phyloP scores from a whole-genome alignment of 2,113 vertebrate species.

The Ammodytes marinus region DNA sequence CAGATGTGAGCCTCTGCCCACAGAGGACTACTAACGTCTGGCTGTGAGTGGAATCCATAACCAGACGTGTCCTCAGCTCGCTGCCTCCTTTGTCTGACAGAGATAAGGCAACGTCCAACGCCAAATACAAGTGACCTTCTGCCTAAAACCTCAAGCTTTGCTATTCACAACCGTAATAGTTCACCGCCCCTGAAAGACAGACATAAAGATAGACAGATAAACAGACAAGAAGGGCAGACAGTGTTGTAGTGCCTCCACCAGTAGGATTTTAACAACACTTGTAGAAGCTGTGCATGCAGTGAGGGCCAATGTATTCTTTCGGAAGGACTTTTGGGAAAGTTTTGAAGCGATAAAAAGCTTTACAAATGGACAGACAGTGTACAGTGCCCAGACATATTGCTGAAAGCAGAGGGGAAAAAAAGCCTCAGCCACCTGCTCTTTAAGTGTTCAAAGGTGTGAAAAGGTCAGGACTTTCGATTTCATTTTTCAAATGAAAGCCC shows the following conservation, averaged over 20 bases:
- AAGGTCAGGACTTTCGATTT: constrained; percentile 7
- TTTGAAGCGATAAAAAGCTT: constrained; percentile 6
- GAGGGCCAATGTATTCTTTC: neutral
- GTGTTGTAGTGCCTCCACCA: neutral
- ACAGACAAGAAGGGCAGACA: neutral
- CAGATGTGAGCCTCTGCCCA: constrained; percentile 71
- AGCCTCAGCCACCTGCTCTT: neutral
- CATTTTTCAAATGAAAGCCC: neutral
- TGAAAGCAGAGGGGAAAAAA: neutral
- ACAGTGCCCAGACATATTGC: neutral
- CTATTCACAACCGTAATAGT: constrained; percentile 30
- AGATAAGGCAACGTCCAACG: constrained; percentile 39
- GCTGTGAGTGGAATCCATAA: constrained; percentile 67
- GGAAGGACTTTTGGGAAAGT: neutral
- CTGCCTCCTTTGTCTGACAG: constrained; percentile 40
- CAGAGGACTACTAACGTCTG: constrained; percentile 42
- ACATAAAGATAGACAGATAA: constrained; percentile 17
- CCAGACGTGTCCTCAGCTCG: constrained; percentile 27
- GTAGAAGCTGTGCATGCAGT: neutral
- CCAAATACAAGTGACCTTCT: constrained; percentile 51
- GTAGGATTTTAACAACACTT: neutral
- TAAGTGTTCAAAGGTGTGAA: neutral
- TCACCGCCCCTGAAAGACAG: constrained; percentile 3
- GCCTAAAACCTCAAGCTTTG: constrained; percentile 31
- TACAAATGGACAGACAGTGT: neutral